Evolutionary conservation across 2,113 vertebrate species (phyloP).

Genomic region (Cochlearius cochlearius): DNA sequence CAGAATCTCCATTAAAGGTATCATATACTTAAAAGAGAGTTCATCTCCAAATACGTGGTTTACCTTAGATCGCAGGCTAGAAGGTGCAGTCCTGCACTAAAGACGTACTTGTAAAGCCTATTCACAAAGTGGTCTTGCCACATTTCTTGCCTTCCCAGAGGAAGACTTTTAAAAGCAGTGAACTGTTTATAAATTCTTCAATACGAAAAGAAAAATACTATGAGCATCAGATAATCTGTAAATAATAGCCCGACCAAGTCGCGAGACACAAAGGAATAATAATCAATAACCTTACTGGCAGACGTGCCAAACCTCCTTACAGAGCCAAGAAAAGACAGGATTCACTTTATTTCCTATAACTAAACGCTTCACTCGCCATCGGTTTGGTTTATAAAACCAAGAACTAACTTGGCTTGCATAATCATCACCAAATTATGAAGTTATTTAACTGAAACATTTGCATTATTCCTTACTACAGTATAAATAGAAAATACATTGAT

Average conservation of each 20-base stretch:
- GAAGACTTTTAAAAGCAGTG: not conserved
- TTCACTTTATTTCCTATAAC: not conserved
- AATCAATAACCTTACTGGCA: not conserved
- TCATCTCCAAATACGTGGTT: not conserved
- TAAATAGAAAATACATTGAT: conserved; percentile 35
- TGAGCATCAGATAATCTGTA: conserved; percentile 18
- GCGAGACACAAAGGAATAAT: conserved; percentile 21
- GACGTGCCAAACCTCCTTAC: not conserved
- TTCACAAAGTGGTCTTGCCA: not conserved
- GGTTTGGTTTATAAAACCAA: not conserved
- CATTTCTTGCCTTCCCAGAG: not conserved
- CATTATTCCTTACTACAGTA: conserved; percentile 24
- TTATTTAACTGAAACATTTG: conserved; percentile 51
- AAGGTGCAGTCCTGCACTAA: not conserved
- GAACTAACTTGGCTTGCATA: conserved; percentile 10
- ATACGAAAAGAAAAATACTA: not conserved
- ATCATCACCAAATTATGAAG: conserved; percentile 23
- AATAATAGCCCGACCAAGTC: conserved; percentile 20
- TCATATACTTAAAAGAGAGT: not conserved
- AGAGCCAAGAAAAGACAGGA: not conserved
- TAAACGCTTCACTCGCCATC: not conserved
- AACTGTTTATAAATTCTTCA: not conserved
- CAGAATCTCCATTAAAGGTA: not conserved
- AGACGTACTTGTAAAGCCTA: not conserved
- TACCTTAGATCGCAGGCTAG: not conserved